These are phyloP conservation scores for Bothrops jararaca DNA, from an alignment of 2,113 vertebrate species.

Conservation along the genomic window DNA sequence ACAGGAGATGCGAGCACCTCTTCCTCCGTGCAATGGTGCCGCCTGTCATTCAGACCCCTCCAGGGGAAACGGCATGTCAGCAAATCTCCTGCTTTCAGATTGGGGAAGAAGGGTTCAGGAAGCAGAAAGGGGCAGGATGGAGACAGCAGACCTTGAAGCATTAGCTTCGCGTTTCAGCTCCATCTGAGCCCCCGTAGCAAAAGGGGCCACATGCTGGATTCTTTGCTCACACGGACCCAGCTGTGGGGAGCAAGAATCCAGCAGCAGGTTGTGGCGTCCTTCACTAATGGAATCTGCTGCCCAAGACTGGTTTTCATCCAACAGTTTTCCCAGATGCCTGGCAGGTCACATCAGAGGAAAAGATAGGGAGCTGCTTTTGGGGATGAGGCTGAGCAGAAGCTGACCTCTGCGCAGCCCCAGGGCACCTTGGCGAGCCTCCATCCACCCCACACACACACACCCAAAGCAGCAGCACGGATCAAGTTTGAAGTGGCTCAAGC, in stretches of 20 bases:
- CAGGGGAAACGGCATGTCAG: background rate
- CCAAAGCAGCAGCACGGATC: background rate
- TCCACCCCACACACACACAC: no score
- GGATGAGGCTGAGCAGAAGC: background rate
- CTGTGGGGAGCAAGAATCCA: background rate
- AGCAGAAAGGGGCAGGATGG: background rate
- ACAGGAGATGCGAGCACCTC: fast-evolving
- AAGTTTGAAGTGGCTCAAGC: background rate
- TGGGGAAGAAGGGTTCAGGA: background rate
- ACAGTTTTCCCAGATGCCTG: background rate
- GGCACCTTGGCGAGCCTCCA: background rate
- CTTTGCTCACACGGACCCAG: background rate
- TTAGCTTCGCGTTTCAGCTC: background rate
- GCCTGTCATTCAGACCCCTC: background rate
- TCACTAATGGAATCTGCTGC: background rate
- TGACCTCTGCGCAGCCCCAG: background rate
- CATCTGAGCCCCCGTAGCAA: background rate
- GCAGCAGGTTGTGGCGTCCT: background rate
- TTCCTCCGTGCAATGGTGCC: background rate
- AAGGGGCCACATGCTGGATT: background rate
- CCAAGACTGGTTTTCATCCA: no score
- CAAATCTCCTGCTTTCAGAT: background rate
- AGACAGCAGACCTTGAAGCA: background rate
- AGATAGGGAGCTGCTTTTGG: no score
- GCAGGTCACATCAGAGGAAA: no score